Evolutionary conservation across 64 coral and sea anemone genomes (phyloP).

Genomic region (Stichodactyla helianthus): DNA sequence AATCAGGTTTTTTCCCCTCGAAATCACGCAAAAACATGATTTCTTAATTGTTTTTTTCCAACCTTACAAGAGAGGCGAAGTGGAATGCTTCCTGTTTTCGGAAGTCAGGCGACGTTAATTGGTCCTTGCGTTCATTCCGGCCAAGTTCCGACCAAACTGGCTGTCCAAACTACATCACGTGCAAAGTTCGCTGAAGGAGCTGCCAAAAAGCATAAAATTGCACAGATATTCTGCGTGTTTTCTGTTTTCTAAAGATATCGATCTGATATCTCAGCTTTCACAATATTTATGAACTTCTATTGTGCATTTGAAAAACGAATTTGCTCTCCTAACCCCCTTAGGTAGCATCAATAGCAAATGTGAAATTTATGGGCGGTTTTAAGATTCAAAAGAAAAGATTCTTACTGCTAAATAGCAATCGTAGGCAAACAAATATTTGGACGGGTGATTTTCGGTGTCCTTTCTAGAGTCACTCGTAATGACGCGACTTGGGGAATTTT

Average conservation of each 20-base stretch:
- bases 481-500: neutral
- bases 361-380: too few relatives aligned
- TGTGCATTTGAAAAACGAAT: too few relatives aligned
- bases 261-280: too few relatives aligned
- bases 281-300: too few relatives aligned
- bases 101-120: neutral
- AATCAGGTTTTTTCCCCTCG: neutral
- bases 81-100: slow-evolving; percentile 16
- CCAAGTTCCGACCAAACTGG: neutral
- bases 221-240: neutral
- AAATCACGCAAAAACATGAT: neutral
- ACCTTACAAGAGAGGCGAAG: neutral
- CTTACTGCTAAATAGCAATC: too few relatives aligned
- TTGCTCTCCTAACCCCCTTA: too few relatives aligned
- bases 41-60: slow-evolving; percentile 6
- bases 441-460: neutral
- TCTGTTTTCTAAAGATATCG: too few relatives aligned
- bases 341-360: too few relatives aligned
- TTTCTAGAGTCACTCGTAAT: neutral
- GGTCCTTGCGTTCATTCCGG: neutral
- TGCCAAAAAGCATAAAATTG: neutral
- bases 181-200: neutral
- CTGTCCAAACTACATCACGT: neutral
- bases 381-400: too few relatives aligned
- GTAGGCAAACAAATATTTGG: neutral